Evolutionary conservation across 2,888 invertebrate genomes (phyloP).

Genomic region (Laspeyria flexula): DNA sequence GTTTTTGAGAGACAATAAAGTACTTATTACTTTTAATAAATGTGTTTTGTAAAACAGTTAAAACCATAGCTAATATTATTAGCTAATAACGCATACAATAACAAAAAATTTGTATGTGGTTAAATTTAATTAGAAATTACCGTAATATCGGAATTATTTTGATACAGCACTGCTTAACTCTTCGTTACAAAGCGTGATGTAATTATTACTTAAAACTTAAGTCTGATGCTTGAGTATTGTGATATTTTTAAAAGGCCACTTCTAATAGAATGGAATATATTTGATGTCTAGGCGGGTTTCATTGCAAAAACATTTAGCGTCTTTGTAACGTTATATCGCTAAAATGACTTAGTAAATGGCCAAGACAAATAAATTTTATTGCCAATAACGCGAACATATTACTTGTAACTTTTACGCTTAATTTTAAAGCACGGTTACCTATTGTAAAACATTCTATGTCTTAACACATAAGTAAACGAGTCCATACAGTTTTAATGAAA

Average conservation of each 20-base stretch:
- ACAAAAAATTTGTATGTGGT: too few species aligned
- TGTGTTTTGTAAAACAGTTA: background rate
- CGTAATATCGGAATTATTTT: too few species aligned
- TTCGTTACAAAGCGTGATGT: too few species aligned
- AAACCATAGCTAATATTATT: too few species aligned
- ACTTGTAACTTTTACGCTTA: background rate
- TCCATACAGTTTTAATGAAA: background rate
- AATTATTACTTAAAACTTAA: too few species aligned
- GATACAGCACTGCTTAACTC: too few species aligned
- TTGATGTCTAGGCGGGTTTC: background rate
- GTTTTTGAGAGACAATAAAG: constrained; percentile 23
- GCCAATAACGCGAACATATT: background rate
- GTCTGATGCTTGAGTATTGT: too few species aligned
- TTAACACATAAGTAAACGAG: background rate
- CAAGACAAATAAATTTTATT: background rate
- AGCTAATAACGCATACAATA: too few species aligned
- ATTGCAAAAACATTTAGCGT: background rate
- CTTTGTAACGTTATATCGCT: background rate
- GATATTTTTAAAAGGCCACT: too few species aligned
- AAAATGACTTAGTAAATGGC: background rate
- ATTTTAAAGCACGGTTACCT: background rate
- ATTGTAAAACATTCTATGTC: background rate
- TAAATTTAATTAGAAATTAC: too few species aligned
- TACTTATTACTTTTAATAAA: constrained; percentile 5
- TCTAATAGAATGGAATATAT: background rate